Percentiles rank a stretch among this genome's conserved stretches.
phyloP scores from a whole-genome alignment of 2,888 invertebrate species.

The Sicus ferrugineus region DNA sequence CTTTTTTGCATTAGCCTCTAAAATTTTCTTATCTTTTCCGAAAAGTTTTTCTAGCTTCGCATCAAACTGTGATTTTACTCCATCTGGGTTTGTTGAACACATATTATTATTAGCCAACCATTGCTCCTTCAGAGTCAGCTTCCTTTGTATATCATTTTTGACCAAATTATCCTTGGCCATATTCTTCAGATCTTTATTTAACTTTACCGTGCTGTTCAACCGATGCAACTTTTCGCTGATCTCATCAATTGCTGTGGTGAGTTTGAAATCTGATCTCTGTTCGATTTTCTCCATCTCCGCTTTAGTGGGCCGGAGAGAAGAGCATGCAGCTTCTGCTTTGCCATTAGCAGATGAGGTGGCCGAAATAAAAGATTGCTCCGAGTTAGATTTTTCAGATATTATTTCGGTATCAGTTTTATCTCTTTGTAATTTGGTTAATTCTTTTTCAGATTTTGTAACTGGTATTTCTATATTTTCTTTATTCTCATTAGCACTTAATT shows the following conservation, averaged over 20 bases:
- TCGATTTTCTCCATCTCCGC: conserved; percentile 60
- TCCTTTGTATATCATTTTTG: conserved; percentile 62
- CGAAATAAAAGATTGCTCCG: conserved; percentile 52
- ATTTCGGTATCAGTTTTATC: conserved; percentile 30
- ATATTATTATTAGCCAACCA: conserved; percentile 60
- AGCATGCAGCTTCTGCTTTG: conserved; percentile 21
- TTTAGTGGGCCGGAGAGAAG: conserved; percentile 36
- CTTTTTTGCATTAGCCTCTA: neutral
- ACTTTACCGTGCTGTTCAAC: conserved; percentile 62
- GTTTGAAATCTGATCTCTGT: conserved; percentile 54
- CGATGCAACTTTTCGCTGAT: conserved; percentile 63
- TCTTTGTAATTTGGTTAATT: neutral
- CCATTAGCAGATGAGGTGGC: conserved; percentile 43
- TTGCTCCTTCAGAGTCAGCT: conserved; percentile 62
- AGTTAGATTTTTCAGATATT: conserved; percentile 44
- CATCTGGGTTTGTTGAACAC: conserved; percentile 22
- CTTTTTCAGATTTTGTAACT: conserved; percentile 8
- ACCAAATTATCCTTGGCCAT: conserved; percentile 62
- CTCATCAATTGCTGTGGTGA: conserved; percentile 61
- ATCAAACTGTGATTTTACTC: conserved; percentile 52
- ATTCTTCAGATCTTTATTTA: conserved; percentile 62
- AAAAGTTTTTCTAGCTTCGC: conserved; percentile 49
- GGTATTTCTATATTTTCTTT: conserved; percentile 51
- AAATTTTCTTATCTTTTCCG: neutral
- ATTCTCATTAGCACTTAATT: conserved; percentile 35